Conservation (phyloP, 2,113 vertebrate genomes). For the Pampusana beccarii region DNA sequence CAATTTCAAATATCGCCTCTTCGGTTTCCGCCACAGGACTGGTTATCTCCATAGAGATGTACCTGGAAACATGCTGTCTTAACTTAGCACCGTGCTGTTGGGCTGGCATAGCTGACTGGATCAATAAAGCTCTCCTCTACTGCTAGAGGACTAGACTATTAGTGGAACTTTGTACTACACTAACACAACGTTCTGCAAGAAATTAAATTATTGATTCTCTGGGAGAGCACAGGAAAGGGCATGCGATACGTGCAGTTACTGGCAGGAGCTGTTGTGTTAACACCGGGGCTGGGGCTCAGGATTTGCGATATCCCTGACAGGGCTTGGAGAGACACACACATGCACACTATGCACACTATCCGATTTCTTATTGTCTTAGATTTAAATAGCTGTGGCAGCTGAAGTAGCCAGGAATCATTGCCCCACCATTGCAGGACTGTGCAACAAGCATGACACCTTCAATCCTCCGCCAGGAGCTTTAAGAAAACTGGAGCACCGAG, state of each 20-base stretch:
- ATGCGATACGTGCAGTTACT: accelerated
- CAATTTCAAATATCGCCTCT: not conserved
- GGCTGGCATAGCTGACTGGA: not conserved
- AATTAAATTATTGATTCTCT: not conserved
- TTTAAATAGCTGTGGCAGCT: not conserved
- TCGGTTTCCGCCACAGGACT: not conserved
- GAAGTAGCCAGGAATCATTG: not conserved
- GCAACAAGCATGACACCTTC: not conserved
- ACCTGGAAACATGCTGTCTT: not conserved
- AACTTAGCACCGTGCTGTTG: not conserved
- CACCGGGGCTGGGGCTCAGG: not conserved
- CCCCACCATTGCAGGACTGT: not conserved
- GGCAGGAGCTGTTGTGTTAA: not conserved
- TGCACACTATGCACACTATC: not conserved
- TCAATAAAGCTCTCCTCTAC: not conserved
- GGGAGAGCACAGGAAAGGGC: not conserved
- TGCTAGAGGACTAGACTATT: not conserved
- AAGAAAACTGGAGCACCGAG: not conserved
- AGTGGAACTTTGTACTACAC: not conserved
- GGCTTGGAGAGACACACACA: not conserved
- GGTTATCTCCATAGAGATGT: not conserved
- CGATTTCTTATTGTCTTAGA: not conserved
- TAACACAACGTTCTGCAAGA: conserved; percentile 3
- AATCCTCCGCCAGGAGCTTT: not conserved
- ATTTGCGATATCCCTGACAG: not conserved